A percentile compares a stretch with the other conserved stretches of the same genome.
phyloP scores from a whole-genome alignment of 2,797 vertebrate species.

The Arctocebus calabarensis region DNA sequence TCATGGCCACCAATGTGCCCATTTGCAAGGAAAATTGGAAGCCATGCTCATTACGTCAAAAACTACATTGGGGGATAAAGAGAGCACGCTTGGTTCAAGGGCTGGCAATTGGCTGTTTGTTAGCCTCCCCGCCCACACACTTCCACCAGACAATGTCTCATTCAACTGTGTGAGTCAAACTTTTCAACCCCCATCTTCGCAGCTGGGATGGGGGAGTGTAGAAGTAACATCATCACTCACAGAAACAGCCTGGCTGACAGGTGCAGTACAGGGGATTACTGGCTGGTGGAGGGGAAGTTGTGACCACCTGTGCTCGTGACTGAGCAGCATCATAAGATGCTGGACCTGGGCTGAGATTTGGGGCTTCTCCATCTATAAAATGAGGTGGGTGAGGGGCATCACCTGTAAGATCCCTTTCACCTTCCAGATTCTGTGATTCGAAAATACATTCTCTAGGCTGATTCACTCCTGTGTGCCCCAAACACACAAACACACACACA shows the following conservation, averaged over 20 bases:
- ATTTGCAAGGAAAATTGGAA: slow-evolving; percentile 88
- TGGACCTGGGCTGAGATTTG: neutral
- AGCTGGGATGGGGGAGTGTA: slow-evolving; percentile 81
- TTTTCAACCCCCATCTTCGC: slow-evolving; percentile 86
- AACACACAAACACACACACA: neutral
- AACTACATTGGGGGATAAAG: slow-evolving; percentile 78
- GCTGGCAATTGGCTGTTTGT: slow-evolving; percentile 87
- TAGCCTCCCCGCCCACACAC: slow-evolving; percentile 87
- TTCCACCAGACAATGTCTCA: slow-evolving; percentile 89
- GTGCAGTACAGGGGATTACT: neutral
- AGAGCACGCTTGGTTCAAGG: slow-evolving; percentile 86
- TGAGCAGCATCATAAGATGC: neutral
- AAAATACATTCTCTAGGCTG: neutral
- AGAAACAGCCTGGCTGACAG: slow-evolving; percentile 70
- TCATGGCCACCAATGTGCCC: slow-evolving; percentile 86
- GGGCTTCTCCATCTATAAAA: neutral
- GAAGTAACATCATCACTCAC: slow-evolving; percentile 76
- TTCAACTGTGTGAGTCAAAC: slow-evolving; percentile 87
- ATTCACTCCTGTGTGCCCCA: neutral
- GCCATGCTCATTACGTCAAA: slow-evolving; percentile 87
- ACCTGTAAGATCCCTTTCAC: neutral
- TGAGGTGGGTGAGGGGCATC: neutral
- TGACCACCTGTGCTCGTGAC: neutral
- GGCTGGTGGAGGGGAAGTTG: neutral
- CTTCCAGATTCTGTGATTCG: slow-evolving; percentile 20